phyloP scores from a whole-genome alignment of 1,140 invertebrate species.

The Micrasema longulum region DNA sequence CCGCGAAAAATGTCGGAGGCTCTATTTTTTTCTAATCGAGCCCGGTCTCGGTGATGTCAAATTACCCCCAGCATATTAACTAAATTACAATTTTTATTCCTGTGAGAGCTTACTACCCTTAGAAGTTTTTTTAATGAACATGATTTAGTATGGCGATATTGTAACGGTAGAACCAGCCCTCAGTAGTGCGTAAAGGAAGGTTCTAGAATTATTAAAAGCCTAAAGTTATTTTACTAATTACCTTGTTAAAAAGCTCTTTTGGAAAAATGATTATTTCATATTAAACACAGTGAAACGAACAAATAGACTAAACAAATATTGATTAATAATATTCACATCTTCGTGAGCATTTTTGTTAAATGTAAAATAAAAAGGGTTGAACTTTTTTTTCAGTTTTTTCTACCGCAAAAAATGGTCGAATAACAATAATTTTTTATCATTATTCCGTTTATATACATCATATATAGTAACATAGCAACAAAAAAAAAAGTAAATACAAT shows the following conservation, averaged over 20 bases:
- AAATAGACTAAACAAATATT: too few relatives aligned
- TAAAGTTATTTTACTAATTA: slow-evolving; percentile 31
- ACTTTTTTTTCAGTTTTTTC: too few relatives aligned
- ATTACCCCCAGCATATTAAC: slow-evolving; percentile 27
- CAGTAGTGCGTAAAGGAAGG: not conserved
- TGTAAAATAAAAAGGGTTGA: too few relatives aligned
- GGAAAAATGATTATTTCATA: slow-evolving; percentile 5
- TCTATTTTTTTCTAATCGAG: slow-evolving; percentile 1
- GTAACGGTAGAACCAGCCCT: too few relatives aligned
- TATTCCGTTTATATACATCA: too few relatives aligned
- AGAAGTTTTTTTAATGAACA: slow-evolving; percentile 18
- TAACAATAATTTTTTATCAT: too few relatives aligned
- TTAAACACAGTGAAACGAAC: slow-evolving; percentile 1
- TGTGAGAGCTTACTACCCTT: not conserved
- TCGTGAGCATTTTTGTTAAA: too few relatives aligned
- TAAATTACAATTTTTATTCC: slow-evolving; percentile 7
- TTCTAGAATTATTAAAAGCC: slow-evolving; percentile 7
- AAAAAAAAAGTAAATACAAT: too few relatives aligned
- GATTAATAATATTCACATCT: too few relatives aligned
- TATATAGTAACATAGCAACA: too few relatives aligned
- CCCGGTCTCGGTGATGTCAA: slow-evolving; percentile 20
- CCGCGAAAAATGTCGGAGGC: not conserved
- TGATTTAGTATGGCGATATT: slow-evolving; percentile 19
- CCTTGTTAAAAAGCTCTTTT: slow-evolving; percentile 28
- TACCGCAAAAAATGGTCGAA: too few relatives aligned